Conservation (phyloP, 2,888 invertebrate species). For the Eurytoma californica region DNA sequence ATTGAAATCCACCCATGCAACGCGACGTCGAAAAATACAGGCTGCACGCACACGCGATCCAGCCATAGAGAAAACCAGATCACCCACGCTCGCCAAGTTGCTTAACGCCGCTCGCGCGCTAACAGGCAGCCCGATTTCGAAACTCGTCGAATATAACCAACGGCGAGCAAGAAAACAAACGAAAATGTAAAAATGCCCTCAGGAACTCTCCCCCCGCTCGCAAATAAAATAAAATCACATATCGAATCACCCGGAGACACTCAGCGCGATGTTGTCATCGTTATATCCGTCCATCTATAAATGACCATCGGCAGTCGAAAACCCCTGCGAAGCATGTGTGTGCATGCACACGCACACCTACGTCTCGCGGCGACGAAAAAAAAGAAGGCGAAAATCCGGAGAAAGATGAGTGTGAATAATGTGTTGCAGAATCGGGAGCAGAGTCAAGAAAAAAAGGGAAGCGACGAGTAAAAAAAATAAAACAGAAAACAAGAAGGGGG, state of each 20-base stretch:
- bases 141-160: neutral
- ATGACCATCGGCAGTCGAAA: constrained; percentile 1
- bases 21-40: too few relatives aligned
- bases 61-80: constrained; percentile 52
- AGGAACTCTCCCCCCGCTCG: neutral
- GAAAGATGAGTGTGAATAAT: too few relatives aligned
- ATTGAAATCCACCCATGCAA: too few relatives aligned
- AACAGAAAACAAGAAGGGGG: too few relatives aligned
- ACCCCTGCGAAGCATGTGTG: neutral
- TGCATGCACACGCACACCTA: neutral
- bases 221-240: neutral
- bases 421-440: too few relatives aligned
- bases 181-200: neutral
- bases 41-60: neutral
- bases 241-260: neutral
- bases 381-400: neutral
- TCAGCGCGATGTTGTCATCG: constrained; percentile 1
- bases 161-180: neutral
- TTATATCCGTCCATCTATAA: constrained; percentile 17
- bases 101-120: neutral
- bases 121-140: neutral
- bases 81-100: constrained; percentile 38
- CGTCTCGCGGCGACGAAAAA: neutral
- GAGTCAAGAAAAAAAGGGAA: too few relatives aligned
- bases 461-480: too few relatives aligned